A percentile compares a stretch with the other conserved stretches of the same genome.
Conservation (phyloP, 2,797 vertebrate genomes). For the Rhodeus uyekii region DNA sequence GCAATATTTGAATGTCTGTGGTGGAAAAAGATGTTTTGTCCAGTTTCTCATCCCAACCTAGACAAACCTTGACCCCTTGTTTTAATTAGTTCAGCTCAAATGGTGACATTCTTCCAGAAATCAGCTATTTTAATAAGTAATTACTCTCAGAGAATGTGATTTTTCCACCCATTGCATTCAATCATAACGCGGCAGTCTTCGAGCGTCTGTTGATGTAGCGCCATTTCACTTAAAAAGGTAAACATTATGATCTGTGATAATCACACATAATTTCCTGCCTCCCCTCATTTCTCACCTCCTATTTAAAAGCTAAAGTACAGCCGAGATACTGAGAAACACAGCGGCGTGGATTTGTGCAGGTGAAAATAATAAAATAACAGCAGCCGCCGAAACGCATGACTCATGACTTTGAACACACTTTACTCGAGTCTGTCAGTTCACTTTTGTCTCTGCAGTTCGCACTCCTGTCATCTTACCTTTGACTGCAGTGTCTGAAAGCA, state of each 20-base stretch:
- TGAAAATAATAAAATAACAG: conserved; percentile 1
- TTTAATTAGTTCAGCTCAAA: not conserved
- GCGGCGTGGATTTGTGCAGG: not conserved
- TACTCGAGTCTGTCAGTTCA: not conserved
- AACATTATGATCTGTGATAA: not conserved
- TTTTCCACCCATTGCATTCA: not conserved
- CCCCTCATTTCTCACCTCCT: not conserved
- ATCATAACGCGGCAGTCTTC: not conserved
- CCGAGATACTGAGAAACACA: not conserved
- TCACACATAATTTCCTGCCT: not conserved
- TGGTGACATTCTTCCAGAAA: not conserved
- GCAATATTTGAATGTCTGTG: not conserved
- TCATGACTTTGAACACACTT: not conserved
- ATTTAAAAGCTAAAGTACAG: not conserved
- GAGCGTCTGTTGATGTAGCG: not conserved
- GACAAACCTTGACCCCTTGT: not conserved
- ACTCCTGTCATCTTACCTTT: not conserved
- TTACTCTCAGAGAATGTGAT: not conserved
- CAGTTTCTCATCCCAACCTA: not conserved
- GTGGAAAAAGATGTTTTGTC: not conserved
- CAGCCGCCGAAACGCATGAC: not conserved
- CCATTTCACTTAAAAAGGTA: not conserved
- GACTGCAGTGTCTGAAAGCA: not conserved
- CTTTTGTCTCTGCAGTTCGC: not conserved
- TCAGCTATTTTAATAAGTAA: not conserved